These are phyloP conservation scores for Stylophora pistillata DNA, from an alignment of 64 coral and sea anemone species.

Conservation along the genomic window DNA sequence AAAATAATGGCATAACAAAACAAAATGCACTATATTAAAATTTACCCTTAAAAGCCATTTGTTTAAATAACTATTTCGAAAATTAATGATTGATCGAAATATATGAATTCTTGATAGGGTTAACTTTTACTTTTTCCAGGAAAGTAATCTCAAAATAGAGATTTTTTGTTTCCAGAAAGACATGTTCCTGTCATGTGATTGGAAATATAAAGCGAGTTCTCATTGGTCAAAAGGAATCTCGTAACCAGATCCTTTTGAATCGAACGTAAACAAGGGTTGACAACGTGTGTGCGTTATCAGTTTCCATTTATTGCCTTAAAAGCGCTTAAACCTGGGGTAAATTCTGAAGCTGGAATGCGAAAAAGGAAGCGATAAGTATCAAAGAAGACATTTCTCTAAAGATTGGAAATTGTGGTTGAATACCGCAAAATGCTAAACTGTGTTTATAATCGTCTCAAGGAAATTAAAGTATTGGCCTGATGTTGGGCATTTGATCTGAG, in stretches of 20 bases:
- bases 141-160: not conserved
- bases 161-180: not conserved
- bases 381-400: too few relatives aligned
- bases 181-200: not conserved
- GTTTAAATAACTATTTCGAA: too few relatives aligned
- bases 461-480: not conserved
- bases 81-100: too few relatives aligned
- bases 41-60: too few relatives aligned
- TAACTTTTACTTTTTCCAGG: too few relatives aligned
- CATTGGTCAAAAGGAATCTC: conserved; percentile 1
- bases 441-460: not conserved
- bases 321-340: not conserved
- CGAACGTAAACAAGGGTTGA: conserved; percentile 3
- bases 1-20: too few relatives aligned
- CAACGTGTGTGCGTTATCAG: not conserved
- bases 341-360: not conserved
- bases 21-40: too few relatives aligned
- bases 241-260: not conserved
- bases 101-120: too few relatives aligned
- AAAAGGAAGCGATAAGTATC: not conserved
- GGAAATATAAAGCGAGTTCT: not conserved
- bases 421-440: too few relatives aligned
- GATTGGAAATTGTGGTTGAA: too few relatives aligned
- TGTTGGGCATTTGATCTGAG: not conserved
- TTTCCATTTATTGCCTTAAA: not conserved